Percentiles rank a stretch among this genome's conserved stretches.
These are phyloP conservation scores for Eutolmus rufibarbis DNA, from an alignment of 2,888 invertebrate species.

Conservation along the genomic window DNA sequence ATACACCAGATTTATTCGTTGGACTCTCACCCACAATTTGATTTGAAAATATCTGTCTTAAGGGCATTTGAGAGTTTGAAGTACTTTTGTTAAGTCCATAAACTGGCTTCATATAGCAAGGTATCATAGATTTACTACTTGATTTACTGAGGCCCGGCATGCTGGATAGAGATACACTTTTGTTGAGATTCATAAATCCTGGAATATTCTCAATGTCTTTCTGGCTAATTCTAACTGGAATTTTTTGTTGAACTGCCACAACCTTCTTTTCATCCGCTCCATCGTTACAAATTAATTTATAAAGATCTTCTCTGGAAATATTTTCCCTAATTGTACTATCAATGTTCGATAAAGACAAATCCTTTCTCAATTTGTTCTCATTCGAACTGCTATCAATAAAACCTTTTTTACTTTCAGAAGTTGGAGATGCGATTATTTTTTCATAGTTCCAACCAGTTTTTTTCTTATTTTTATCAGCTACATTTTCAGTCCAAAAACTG, in stretches of 20 bases:
- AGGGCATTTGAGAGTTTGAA: conserved; percentile 59
- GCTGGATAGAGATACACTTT: conserved; percentile 60
- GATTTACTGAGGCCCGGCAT: conserved; percentile 56
- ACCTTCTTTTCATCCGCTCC: conserved; percentile 50
- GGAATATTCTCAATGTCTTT: conserved; percentile 34
- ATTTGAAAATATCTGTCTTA: conserved; percentile 8
- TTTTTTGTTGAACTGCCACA: background rate
- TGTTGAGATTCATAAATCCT: conserved; percentile 53
- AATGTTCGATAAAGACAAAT: conserved; percentile 60
- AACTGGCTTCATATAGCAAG: conserved; percentile 60
- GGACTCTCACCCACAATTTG: background rate
- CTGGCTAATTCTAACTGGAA: background rate
- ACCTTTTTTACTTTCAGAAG: background rate
- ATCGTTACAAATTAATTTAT: conserved; percentile 61
- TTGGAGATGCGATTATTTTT: conserved; percentile 54
- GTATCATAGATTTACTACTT: conserved; percentile 59
- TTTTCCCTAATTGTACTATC: conserved; percentile 61
- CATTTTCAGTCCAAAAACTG: conserved; percentile 61
- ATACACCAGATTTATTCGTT: background rate
- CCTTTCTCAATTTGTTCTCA: conserved; percentile 55
- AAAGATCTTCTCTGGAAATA: conserved; percentile 61
- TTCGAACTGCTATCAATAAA: conserved; percentile 31
- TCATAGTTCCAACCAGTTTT: conserved; percentile 59
- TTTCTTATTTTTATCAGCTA: conserved; percentile 56
- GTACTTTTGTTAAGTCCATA: conserved; percentile 60